Evolutionary conservation across 2,113 vertebrate species (phyloP).

Genomic region (Ophthalmolycus amberensis): DNA sequence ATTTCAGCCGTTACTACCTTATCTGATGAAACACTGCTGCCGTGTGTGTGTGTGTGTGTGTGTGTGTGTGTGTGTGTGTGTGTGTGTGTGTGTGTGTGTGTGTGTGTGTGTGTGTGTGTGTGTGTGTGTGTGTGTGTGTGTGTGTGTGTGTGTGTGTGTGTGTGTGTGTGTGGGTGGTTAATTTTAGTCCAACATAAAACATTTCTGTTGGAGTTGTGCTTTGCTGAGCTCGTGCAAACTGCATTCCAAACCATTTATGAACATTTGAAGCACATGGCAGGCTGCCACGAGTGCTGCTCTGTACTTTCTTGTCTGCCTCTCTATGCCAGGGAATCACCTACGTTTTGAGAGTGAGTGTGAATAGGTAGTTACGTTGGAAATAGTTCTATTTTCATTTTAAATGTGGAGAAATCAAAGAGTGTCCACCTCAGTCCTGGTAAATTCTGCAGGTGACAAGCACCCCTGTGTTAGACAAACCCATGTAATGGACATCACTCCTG

Average conservation of each 20-base stretch:
- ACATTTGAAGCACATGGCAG: conserved; percentile 70
- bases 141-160: neutral
- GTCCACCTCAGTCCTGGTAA: conserved; percentile 4
- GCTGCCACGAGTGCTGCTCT: conserved; percentile 28
- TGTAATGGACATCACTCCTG: conserved; percentile 23
- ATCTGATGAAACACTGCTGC: conserved; percentile 47
- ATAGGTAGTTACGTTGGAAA: neutral
- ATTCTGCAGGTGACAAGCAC: neutral
- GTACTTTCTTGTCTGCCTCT: conserved; percentile 35
- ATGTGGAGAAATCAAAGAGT: neutral
- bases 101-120: conserved; percentile 13
- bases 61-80: conserved; percentile 10
- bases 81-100: no score
- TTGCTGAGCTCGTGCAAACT: conserved; percentile 57
- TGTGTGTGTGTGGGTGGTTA: conserved; percentile 45
- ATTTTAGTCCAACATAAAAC: conserved; percentile 76
- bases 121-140: conserved; percentile 12
- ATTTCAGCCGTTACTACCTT: conserved; percentile 39
- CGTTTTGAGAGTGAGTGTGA: no score
- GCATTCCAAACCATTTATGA: conserved; percentile 83
- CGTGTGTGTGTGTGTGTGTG: conserved; percentile 16
- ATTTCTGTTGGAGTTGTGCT: conserved; percentile 59
- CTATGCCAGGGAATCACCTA: conserved; percentile 13
- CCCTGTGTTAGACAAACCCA: conserved; percentile 2
- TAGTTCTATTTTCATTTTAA: neutral